Conservation (phyloP, 2,888 invertebrate genomes). For the Troglohyphantes excavatus region DNA sequence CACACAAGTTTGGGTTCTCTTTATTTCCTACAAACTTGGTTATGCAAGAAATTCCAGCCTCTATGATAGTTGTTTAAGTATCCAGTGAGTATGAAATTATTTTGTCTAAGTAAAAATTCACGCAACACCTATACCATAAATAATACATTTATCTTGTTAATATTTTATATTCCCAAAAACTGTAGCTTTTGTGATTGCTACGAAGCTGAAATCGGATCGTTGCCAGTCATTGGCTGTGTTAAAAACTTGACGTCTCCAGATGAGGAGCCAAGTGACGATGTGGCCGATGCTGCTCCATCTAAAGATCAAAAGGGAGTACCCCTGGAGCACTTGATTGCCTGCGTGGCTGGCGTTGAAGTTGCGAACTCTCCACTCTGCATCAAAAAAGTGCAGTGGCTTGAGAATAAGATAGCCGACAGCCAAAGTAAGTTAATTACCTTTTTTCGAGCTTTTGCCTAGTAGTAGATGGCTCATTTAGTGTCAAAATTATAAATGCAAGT, state of each 20-base stretch:
- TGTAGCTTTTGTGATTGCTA: conserved; percentile 91
- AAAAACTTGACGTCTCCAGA: conserved; percentile 5
- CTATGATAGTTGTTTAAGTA: too few relatives aligned
- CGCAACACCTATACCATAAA: too few relatives aligned
- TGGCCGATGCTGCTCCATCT: neutral
- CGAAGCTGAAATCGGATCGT: conserved; percentile 87
- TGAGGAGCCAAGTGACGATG: conserved; percentile 6
- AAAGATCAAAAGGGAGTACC: conserved; percentile 83
- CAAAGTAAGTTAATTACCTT: conserved; percentile 36
- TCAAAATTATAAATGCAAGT: neutral
- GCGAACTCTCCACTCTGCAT: conserved; percentile 84
- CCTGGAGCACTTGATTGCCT: conserved; percentile 93
- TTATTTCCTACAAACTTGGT: too few relatives aligned
- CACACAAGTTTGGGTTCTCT: too few relatives aligned
- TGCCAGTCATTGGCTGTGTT: conserved; percentile 83
- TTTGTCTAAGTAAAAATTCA: too few relatives aligned
- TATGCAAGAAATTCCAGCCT: too few relatives aligned
- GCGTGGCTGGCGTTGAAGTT: conserved; percentile 88
- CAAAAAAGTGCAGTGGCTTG: conserved; percentile 85
- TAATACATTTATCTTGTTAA: too few relatives aligned
- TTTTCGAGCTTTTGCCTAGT: neutral
- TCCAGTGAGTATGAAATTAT: too few relatives aligned
- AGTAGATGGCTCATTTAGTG: neutral
- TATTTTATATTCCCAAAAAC: conserved; percentile 67
- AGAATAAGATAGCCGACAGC: conserved; percentile 81